Evolutionary conservation across 2,113 vertebrate species (phyloP), one percentile per base, ranked within the genome.

Genomic region (Xiphophorus maculatus): DNA sequence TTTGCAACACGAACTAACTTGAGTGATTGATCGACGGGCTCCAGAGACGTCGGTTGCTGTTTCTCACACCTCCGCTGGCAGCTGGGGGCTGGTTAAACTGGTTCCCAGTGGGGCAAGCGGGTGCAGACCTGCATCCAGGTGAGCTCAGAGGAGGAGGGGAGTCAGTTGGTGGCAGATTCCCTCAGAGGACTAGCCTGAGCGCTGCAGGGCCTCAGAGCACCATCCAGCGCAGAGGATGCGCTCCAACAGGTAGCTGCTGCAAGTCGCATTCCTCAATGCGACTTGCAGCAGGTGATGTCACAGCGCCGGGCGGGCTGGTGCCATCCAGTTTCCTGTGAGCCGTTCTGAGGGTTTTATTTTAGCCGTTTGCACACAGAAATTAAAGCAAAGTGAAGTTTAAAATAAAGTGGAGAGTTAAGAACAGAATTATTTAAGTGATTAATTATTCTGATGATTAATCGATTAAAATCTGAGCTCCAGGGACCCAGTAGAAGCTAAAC

Each of bases 11-110:
- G 2, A 37, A 11, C 35, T 12, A 37, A 37, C 35, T 37, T 12
- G 33, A 35, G 33, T 35, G 35, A 37, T 37, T 44, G 42, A 44
- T 29, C 27, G 13, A 73, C 35, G 40, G 29, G 62, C 37, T 44
- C 33, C 30, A 33, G 11, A n/a, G 25, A 29, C 62, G 61, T 63
- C 67, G 14, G 79, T 81, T 72, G 15, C 25, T 11, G 12, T 78
- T 70, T 72, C 63, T 81, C 79, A 82, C 44, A 73, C 28, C 61
- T 42, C 22, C 42, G 40, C 15, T 9, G 0, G 69, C 66, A 69
- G 69, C 48, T 58, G 27, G 2, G 54, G 25, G 27, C 51, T 1
- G 63, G 83, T 72, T 5, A 13, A 77, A 64, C 63, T 29, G 64
- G 73, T 76, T 44, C 37, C 11, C 1, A 30, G 33, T 0, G 44